Percentiles rank a stretch among this genome's conserved stretches.
These are phyloP conservation scores for Hoplodrina blanda DNA, from an alignment of 2,888 invertebrate genomes.

Conservation along the genomic window DNA sequence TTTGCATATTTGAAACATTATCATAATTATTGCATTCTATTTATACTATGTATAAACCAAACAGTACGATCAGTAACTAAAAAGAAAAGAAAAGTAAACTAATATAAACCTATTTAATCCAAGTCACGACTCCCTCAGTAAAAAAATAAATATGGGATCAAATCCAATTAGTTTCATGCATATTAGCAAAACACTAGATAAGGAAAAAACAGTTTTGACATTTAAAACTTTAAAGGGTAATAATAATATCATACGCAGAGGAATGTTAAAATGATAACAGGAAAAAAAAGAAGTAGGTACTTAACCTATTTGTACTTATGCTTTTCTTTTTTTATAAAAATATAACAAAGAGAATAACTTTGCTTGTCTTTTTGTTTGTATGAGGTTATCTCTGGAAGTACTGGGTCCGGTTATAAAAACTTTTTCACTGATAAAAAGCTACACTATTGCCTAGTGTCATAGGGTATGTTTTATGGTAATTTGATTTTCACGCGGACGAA, in stretches of 20 bases:
- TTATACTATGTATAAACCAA: background rate
- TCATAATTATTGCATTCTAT: background rate
- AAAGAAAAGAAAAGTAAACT: slow-evolving; percentile 12
- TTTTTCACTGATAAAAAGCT: no score
- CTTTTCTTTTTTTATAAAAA: slow-evolving; percentile 8
- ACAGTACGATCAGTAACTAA: background rate
- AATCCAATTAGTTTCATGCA: slow-evolving; percentile 56
- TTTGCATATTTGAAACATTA: background rate
- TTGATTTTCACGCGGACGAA: no score
- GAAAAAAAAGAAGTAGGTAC: slow-evolving; percentile 24
- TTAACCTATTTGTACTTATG: background rate
- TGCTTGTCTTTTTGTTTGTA: no score
- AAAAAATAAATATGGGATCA: slow-evolving; percentile 43
- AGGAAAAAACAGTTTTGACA: slow-evolving; percentile 57
- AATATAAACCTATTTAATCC: slow-evolving; percentile 10
- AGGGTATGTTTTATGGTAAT: no score
- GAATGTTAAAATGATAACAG: slow-evolving; percentile 20
- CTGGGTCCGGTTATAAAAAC: no score
- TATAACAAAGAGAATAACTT: no score
- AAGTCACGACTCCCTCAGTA: slow-evolving; percentile 43
- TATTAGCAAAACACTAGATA: slow-evolving; percentile 25
- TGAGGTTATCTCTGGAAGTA: no score
- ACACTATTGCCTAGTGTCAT: no score
- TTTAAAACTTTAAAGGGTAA: slow-evolving; percentile 50
- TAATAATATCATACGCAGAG: background rate